Evolutionary conservation across 1,140 invertebrate genomes (phyloP).

Genomic region (Sipha flava): DNA sequence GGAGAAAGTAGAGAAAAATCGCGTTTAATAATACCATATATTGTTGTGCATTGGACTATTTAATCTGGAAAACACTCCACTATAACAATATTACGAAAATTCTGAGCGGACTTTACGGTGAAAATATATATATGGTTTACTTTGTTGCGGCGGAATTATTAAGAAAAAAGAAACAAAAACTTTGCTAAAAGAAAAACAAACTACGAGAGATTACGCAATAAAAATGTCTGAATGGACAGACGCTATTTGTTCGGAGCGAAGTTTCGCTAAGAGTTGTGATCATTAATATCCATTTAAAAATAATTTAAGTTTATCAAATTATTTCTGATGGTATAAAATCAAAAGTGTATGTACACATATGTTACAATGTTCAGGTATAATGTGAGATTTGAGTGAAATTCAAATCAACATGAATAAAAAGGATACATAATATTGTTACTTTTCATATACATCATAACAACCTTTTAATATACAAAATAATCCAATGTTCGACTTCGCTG

Average conservation of each 20-base stretch:
- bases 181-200: background rate
- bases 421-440: no score
- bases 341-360: background rate
- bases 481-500: no score
- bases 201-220: background rate
- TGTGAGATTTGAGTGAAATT: no score
- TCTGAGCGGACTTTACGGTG: no score
- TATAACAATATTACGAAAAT: conserved; percentile 5
- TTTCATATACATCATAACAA: no score
- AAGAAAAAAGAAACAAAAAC: background rate
- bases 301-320: background rate
- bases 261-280: background rate
- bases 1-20: background rate
- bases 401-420: no score
- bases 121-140: background rate
- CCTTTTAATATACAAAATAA: no score
- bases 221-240: background rate
- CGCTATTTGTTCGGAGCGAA: background rate
- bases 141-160: background rate
- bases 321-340: background rate
- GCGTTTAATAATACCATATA: background rate
- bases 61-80: background rate
- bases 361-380: background rate
- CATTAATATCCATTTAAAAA: conserved; percentile 28
- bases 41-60: background rate